These are phyloP conservation scores for Lepisosteus osseus DNA, from an alignment of 2,113 vertebrate species.

Conservation along the genomic window DNA sequence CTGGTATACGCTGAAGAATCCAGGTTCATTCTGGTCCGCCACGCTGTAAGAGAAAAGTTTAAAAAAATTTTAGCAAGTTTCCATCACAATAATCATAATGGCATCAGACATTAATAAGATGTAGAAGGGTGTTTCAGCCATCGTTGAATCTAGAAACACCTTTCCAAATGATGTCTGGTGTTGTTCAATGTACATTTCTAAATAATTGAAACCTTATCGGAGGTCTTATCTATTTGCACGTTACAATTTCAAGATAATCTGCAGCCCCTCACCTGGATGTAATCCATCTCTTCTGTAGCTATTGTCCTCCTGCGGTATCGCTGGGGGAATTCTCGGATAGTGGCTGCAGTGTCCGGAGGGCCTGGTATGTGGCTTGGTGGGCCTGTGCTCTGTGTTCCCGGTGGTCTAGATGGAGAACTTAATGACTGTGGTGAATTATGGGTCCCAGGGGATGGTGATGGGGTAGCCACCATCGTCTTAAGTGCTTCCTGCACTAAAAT, in stretches of 20 bases:
- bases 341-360: constrained; percentile 53
- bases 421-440: constrained; percentile 16
- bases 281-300: constrained; percentile 63
- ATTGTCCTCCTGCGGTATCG: constrained; percentile 62
- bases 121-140: not conserved
- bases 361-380: constrained; percentile 39
- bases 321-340: constrained; percentile 54
- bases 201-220: too few species aligned
- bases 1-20: constrained; percentile 10
- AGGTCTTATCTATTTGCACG: too few species aligned
- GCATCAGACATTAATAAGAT: not conserved
- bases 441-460: constrained; percentile 22
- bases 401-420: constrained; percentile 36
- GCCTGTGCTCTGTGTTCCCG: constrained; percentile 27
- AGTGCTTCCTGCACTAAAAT: constrained; percentile 54
- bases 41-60: constrained; percentile 47
- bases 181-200: too few species aligned
- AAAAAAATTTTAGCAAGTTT: not conserved
- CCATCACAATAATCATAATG: not conserved
- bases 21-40: constrained; percentile 66
- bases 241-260: too few species aligned
- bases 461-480: constrained; percentile 40
- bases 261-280: constrained; percentile 59
- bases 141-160: not conserved
- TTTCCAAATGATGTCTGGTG: too few species aligned